phyloP scores from a whole-genome alignment of 2,113 vertebrate species.

The Fregata magnificens region DNA sequence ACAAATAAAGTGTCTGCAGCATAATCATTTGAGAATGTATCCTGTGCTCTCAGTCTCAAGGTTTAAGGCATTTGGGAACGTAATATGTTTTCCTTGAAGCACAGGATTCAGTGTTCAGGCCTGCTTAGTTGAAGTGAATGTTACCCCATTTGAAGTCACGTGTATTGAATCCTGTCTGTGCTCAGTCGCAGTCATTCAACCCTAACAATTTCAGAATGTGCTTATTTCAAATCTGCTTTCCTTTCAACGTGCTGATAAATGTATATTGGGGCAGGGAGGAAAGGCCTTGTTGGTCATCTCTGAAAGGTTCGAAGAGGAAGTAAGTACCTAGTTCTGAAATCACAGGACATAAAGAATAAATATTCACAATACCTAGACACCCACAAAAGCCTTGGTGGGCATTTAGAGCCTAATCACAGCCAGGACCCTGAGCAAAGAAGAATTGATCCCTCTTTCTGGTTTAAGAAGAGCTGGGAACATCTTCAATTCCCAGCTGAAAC shows the following conservation, averaged over 20 bases:
- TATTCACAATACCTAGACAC: not conserved
- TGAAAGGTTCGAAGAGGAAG: not conserved
- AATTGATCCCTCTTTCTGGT: not conserved
- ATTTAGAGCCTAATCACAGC: not conserved
- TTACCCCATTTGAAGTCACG: not conserved
- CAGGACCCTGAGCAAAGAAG: not conserved
- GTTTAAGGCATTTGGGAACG: not conserved
- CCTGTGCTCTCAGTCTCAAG: not conserved
- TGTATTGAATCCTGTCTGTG: not conserved
- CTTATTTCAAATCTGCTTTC: not conserved
- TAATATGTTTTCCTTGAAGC: not conserved
- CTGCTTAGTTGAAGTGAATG: not conserved
- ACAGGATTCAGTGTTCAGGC: not conserved
- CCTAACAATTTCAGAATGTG: not conserved
- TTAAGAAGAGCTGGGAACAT: not conserved
- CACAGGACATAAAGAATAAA: not conserved
- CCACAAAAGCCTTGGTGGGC: not conserved
- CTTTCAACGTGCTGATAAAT: not conserved
- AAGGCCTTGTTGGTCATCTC: not conserved
- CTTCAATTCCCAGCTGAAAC: not conserved
- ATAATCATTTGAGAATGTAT: not conserved
- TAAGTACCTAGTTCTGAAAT: not conserved
- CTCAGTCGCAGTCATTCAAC: not conserved
- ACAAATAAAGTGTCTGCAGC: not conserved
- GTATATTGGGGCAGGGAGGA: not conserved